phyloP scores from a whole-genome alignment of 2,113 vertebrate species.

The Peucedramus taeniatus region DNA sequence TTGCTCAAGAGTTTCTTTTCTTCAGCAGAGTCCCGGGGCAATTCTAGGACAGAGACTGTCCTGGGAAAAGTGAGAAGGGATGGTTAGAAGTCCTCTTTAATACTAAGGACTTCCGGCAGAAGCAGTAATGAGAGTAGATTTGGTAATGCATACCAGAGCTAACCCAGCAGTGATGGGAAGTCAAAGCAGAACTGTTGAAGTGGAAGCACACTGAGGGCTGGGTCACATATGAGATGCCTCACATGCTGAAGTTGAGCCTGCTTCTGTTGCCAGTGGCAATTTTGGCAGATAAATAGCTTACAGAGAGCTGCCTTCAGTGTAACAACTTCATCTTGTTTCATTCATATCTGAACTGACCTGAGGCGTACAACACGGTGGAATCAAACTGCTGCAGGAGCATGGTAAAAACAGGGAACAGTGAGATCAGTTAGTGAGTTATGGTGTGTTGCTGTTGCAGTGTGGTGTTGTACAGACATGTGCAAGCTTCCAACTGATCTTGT shows the following conservation, averaged over 20 bases:
- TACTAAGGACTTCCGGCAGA: neutral
- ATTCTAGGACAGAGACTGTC: neutral
- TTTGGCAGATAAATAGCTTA: neutral
- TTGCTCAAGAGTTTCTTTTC: constrained; percentile 39
- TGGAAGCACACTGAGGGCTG: neutral
- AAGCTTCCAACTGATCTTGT: neutral
- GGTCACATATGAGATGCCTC: neutral
- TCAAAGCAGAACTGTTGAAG: neutral
- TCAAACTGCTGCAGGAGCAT: neutral
- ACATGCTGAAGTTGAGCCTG: neutral
- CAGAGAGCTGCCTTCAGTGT: neutral
- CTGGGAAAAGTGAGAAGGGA: neutral
- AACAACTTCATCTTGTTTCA: neutral
- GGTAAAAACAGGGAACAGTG: neutral
- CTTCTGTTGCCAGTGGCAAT: neutral
- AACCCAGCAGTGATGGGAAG: neutral
- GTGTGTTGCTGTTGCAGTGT: neutral
- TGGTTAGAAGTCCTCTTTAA: neutral
- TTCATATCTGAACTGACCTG: neutral
- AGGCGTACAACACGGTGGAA: neutral
- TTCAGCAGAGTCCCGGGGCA: neutral
- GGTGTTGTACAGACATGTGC: neutral
- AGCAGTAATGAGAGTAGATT: neutral
- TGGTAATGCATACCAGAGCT: neutral
- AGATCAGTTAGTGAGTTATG: neutral